phyloP scores from a whole-genome alignment of 2,113 vertebrate genomes.

The Gavialis gangeticus region DNA sequence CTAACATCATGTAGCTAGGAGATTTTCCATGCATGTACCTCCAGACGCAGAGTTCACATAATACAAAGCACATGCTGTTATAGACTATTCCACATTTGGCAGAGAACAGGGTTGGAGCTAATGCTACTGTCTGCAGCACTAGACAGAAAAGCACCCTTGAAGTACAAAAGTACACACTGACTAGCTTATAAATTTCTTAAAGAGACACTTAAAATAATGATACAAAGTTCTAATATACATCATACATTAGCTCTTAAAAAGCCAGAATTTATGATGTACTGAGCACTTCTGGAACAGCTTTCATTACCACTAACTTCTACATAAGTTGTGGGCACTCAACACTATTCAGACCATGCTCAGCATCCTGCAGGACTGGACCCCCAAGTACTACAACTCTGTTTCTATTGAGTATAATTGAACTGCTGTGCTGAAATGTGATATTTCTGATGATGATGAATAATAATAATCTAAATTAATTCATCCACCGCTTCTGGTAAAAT shows the following conservation, averaged over 20 bases:
- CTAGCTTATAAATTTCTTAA: slow-evolving; percentile 4
- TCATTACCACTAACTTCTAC: neutral
- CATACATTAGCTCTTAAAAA: neutral
- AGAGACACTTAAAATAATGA: neutral
- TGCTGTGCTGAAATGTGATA: neutral
- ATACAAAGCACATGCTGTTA: slow-evolving; percentile 87
- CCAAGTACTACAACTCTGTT: neutral
- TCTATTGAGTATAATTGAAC: neutral
- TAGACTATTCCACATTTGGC: slow-evolving; percentile 81
- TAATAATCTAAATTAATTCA: neutral
- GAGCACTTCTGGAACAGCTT: neutral
- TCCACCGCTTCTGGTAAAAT: neutral
- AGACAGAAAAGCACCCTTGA: slow-evolving; percentile 70
- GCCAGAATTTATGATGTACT: neutral
- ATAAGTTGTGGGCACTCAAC: too few relatives aligned
- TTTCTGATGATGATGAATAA: neutral
- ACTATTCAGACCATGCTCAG: neutral
- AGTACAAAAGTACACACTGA: neutral
- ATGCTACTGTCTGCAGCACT: slow-evolving; percentile 75
- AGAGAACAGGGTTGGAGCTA: slow-evolving; percentile 69
- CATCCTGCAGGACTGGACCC: neutral
- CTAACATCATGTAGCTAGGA: slow-evolving; percentile 50
- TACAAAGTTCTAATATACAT: neutral
- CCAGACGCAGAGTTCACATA: slow-evolving; percentile 74
- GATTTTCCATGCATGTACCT: slow-evolving; percentile 80